phyloP scores from a whole-genome alignment of 2,113 vertebrate genomes.

The Mastomys coucha region DNA sequence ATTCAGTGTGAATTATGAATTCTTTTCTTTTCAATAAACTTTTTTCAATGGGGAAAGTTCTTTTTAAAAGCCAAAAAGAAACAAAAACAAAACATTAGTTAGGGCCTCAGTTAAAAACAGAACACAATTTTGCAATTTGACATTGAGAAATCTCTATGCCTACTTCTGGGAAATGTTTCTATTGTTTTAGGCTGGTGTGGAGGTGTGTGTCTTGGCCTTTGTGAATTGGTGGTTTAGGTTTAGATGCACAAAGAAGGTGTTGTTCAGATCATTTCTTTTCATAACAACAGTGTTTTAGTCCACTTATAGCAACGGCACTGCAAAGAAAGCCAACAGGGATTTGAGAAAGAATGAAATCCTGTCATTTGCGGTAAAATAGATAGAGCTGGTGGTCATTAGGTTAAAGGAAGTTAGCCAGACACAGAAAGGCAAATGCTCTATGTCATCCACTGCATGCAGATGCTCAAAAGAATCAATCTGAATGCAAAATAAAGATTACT shows the following conservation, averaged over 20 bases:
- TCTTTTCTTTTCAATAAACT: constrained; percentile 56
- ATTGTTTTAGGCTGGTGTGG: background rate
- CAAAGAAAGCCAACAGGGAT: background rate
- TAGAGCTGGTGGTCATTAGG: background rate
- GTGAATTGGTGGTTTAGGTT: background rate
- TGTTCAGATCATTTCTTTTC: background rate
- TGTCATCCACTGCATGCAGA: background rate
- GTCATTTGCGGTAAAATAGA: background rate
- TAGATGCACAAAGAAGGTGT: background rate
- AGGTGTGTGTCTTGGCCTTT: background rate
- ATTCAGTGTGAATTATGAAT: constrained; percentile 49
- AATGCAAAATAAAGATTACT: background rate
- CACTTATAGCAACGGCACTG: background rate
- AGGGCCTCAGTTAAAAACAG: background rate
- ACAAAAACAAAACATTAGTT: background rate
- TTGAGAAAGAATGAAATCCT: background rate
- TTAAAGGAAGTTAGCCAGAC: background rate
- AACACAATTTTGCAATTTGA: background rate
- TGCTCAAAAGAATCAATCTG: background rate
- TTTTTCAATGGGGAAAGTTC: constrained; percentile 33
- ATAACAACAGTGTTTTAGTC: background rate
- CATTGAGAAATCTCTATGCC: background rate
- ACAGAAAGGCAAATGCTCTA: background rate
- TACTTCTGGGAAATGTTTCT: background rate
- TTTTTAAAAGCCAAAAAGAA: background rate